phyloP scores from a whole-genome alignment of 2,888 invertebrate genomes.

The Pseudococcus viburni region DNA sequence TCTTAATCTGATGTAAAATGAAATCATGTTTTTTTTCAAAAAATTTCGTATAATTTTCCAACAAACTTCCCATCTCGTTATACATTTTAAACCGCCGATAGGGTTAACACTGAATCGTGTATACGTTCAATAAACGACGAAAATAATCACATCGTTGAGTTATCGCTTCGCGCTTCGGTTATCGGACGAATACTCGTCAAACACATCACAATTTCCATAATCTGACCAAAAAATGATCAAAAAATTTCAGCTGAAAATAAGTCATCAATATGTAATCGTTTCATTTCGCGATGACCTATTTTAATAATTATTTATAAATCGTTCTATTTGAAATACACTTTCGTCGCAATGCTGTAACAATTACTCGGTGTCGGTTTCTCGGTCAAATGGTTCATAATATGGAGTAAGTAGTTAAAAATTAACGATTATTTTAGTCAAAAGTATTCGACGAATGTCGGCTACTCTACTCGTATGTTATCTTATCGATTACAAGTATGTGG shows the following conservation, averaged over 20 bases:
- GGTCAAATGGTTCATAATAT: not conserved
- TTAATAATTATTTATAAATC: not conserved
- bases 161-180: too few relatives aligned
- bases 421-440: not conserved
- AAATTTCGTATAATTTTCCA: too few relatives aligned
- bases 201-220: not conserved
- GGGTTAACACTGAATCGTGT: too few relatives aligned
- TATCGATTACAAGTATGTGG: not conserved
- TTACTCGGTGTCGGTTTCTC: not conserved
- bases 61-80: too few relatives aligned
- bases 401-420: not conserved
- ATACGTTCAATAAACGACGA: too few relatives aligned
- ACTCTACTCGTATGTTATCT: not conserved
- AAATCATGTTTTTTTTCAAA: too few relatives aligned
- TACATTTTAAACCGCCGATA: too few relatives aligned
- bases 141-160: too few relatives aligned
- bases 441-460: not conserved
- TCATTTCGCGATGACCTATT: not conserved
- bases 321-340: not conserved
- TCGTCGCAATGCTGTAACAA: not conserved
- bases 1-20: too few relatives aligned
- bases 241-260: not conserved
- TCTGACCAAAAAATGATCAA: not conserved
- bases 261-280: not conserved
- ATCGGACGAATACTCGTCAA: not conserved